These are phyloP conservation scores for Luscinia luscinia DNA, from an alignment of 2,797 vertebrate genomes.

Conservation along the genomic window DNA sequence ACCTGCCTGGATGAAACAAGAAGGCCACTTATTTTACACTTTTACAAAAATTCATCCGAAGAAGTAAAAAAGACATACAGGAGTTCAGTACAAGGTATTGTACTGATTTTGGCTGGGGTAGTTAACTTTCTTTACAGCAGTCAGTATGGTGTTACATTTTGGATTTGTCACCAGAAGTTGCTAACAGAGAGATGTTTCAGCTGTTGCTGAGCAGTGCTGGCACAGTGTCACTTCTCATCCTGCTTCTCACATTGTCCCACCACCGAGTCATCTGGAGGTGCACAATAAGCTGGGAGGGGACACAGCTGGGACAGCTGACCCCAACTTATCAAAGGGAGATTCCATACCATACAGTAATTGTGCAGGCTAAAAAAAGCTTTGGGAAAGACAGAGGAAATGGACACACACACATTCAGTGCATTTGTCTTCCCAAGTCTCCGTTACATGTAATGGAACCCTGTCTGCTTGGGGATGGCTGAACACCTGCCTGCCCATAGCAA, in stretches of 20 bases:
- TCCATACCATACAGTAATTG: fast-evolving
- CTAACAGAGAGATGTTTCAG: neutral
- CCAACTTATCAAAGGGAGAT: neutral
- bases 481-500: neutral
- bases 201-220: neutral
- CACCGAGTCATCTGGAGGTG: fast-evolving
- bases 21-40: fast-evolving
- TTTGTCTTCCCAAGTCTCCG: fast-evolving
- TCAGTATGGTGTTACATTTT: fast-evolving
- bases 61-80: neutral
- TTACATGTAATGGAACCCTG: fast-evolving
- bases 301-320: neutral
- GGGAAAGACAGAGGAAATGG: neutral
- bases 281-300: neutral
- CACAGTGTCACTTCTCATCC: neutral
- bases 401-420: neutral
- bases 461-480: neutral
- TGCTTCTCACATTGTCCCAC: neutral
- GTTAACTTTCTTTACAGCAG: neutral
- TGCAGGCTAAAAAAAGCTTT: neutral
- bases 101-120: neutral
- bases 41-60: neutral
- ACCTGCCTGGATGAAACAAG: neutral
- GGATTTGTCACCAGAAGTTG: neutral
- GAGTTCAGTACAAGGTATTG: neutral